Evolutionary conservation across 2,797 vertebrate genomes (phyloP).

Genomic region (Toxotes lorentzi): DNA sequence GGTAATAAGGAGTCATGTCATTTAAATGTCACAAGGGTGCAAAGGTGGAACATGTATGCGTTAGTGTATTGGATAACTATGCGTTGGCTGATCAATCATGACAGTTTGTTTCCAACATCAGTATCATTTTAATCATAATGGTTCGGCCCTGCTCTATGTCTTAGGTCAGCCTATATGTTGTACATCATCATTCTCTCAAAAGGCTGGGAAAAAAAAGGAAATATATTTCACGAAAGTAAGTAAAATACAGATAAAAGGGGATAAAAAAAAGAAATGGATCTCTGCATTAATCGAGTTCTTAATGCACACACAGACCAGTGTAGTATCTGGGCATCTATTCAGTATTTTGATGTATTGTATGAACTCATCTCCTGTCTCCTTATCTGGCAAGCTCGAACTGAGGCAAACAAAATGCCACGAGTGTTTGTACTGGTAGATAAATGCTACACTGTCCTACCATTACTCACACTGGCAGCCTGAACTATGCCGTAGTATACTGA

Average conservation of each 20-base stretch:
- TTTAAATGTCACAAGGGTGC: background rate
- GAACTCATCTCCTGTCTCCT: conserved; percentile 47
- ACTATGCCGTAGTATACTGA: conserved; percentile 65
- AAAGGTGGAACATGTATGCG: conserved; percentile 3
- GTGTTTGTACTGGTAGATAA: conserved; percentile 75
- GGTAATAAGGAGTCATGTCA: background rate
- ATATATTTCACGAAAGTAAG: too few relatives aligned
- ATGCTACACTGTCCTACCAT: conserved; percentile 67
- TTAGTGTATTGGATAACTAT: conserved; percentile 1
- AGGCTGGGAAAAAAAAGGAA: background rate
- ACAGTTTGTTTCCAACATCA: background rate
- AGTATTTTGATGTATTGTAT: conserved; percentile 1
- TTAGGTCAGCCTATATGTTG: background rate
- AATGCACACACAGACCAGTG: background rate
- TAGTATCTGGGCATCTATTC: conserved; percentile 16
- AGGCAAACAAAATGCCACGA: conserved; percentile 73
- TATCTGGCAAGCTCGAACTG: conserved; percentile 61
- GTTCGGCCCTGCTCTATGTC: background rate
- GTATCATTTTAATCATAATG: background rate
- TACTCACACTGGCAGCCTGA: conserved; percentile 77
- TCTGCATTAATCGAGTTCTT: background rate
- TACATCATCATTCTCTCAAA: background rate
- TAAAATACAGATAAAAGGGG: background rate
- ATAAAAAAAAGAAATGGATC: background rate
- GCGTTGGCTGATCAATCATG: background rate